These are phyloP conservation scores for Drosophila nasuta DNA, from an alignment of 1,140 invertebrate genomes.

Conservation along the genomic window DNA sequence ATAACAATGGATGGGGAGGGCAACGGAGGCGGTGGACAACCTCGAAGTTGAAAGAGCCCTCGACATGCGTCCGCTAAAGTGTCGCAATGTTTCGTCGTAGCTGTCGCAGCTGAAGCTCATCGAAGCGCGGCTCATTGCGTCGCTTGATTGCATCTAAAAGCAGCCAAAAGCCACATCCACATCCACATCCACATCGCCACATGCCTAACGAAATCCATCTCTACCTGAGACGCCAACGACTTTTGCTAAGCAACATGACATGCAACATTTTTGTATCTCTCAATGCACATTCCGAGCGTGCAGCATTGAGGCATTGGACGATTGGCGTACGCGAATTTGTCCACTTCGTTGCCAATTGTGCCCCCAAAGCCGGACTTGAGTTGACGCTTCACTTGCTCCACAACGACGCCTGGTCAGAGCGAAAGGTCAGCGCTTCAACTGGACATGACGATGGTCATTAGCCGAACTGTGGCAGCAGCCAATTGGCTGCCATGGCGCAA, in stretches of 20 bases:
- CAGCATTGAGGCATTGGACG: constrained; percentile 6
- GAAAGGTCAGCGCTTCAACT: constrained; percentile 70
- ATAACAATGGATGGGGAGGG: neutral
- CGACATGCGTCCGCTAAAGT: constrained; percentile 54
- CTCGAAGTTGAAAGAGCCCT: constrained; percentile 51
- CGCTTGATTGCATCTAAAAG: constrained; percentile 63
- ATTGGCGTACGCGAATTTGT: constrained; percentile 18
- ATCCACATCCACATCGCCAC: constrained; percentile 20
- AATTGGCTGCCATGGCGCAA: constrained; percentile 50
- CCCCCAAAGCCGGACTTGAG: constrained; percentile 47
- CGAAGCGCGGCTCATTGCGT: constrained; percentile 58
- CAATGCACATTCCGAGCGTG: constrained; percentile 12
- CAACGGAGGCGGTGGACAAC: constrained; percentile 16
- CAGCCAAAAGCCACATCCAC: constrained; percentile 24
- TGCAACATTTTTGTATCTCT: constrained; percentile 29
- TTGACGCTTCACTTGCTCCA: constrained; percentile 39
- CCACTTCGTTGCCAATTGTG: constrained; percentile 20
- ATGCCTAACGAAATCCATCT: constrained; percentile 24
- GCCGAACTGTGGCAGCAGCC: constrained; percentile 53
- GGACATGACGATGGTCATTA: constrained; percentile 51
- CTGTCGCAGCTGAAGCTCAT: constrained; percentile 55
- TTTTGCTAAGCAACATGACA: constrained; percentile 36
- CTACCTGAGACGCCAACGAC: constrained; percentile 5
- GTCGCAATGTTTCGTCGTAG: constrained; percentile 60
- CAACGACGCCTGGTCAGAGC: constrained; percentile 15